Percentiles rank a stretch among this genome's conserved stretches.
phyloP scores from a whole-genome alignment of 2,113 vertebrate species.

The Oncorhynchus clarkii region DNA sequence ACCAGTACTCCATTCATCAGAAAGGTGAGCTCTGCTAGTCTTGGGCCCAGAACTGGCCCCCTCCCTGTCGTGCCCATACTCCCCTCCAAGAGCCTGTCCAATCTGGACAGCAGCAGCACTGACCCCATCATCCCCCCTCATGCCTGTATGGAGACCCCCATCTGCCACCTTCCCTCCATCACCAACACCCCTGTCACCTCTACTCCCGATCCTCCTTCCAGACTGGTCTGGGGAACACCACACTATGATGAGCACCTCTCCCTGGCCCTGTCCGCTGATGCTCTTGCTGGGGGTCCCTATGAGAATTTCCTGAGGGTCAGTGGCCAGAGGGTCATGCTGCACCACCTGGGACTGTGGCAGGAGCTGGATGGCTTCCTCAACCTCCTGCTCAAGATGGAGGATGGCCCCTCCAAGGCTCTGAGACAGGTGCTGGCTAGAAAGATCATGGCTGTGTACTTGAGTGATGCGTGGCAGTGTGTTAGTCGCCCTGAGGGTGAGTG shows the following conservation, averaged over 20 bases:
- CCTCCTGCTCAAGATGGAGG: conserved; percentile 35
- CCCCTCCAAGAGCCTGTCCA: background rate
- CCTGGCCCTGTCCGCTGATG: conserved; percentile 68
- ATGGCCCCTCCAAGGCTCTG: conserved; percentile 55
- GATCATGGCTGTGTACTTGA: conserved; percentile 65
- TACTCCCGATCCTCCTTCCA: background rate
- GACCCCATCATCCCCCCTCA: conserved; percentile 11
- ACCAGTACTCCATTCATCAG: background rate
- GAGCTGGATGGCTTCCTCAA: conserved; percentile 66
- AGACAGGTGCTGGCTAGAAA: conserved; percentile 46
- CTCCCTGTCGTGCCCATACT: background rate
- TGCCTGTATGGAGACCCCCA: conserved; percentile 20
- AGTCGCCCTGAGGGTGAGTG: background rate
- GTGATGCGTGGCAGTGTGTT: conserved; percentile 18
- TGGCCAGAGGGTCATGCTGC: conserved; percentile 19
- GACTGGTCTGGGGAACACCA: background rate
- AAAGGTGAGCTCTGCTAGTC: background rate
- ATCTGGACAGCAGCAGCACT: background rate
- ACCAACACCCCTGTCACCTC: background rate
- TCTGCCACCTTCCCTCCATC: conserved; percentile 35
- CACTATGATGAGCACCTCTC: conserved; percentile 54
- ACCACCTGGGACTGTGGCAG: conserved; percentile 69
- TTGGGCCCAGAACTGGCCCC: background rate
- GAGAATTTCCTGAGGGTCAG: conserved; percentile 48
- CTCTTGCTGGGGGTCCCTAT: conserved; percentile 66